Evolutionary conservation across 2,888 invertebrate genomes (phyloP), one percentile per base, ranked within the genome.

Genomic region (Phalera bucephala): DNA sequence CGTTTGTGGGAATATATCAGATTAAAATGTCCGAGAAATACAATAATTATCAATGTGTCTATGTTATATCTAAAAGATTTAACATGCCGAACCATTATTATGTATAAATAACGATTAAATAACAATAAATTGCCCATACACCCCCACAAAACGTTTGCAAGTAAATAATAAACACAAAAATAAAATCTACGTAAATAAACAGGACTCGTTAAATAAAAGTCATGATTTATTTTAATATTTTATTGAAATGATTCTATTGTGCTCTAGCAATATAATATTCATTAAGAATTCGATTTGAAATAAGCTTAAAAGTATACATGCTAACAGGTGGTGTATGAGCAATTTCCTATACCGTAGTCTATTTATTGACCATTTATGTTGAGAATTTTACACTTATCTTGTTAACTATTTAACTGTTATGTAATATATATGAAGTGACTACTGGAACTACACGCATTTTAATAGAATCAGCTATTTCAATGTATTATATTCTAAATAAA

Each of bases 1-100:
- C 67, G 78, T 88, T 88, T 88, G 87, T 88, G 87, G 87, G 87
- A 87, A 88, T 87, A 88, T 88, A 86, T 86, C 65, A 78, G 80
- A 80, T 63, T 49, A 72, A 61, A 45, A 63, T 11, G 36, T 36
- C 36, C 34, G 45, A 47, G 33, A 22, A 32, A 27, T 12, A 33
- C 37, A 51, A 34, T 45, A 45, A 55, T 50, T 55, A 52, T 64
- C 50, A 58, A 50, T 45, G 40, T 46, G 45, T 47, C 10, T 3
- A 10, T 10, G 1, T 25, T 12, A 25, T 28, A 12, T 23, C 13
- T 31, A 15, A 22, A 17, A 27, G 14, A 15, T 32, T 22, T 1
- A 13, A 12, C 21, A 12, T 21, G 21, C 12, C 21, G 20, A 3
- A 17, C 19, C 17, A 17, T 35, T 31, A 38, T 29, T 30, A 36